A percentile compares a stretch with the other conserved stretches of the same genome.
These are phyloP conservation scores for Crotophaga sulcirostris DNA, from an alignment of 2,113 vertebrate genomes.

Conservation along the genomic window DNA sequence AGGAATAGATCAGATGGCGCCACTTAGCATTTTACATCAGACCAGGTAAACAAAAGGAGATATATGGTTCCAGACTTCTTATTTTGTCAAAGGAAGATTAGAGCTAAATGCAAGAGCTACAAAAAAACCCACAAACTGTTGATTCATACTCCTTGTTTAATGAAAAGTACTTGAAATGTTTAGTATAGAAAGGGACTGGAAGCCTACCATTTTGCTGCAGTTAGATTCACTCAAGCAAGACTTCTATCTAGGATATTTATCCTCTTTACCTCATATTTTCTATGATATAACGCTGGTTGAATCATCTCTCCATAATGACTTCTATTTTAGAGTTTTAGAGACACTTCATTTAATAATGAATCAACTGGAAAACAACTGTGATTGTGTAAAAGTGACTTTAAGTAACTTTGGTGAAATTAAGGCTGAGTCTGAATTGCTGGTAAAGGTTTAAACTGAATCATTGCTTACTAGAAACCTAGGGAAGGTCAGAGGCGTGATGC, in stretches of 20 bases:
- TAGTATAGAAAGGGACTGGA: not conserved
- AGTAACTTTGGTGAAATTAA: not conserved
- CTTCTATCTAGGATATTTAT: not conserved
- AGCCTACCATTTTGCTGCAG: not conserved
- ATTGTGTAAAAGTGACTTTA: not conserved
- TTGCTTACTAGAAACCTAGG: not conserved
- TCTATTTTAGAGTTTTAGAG: not conserved
- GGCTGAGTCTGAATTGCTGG: not conserved
- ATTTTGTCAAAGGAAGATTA: not conserved
- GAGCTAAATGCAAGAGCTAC: not conserved
- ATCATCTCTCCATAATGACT: not conserved
- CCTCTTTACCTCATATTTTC: not conserved
- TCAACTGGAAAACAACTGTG: not conserved
- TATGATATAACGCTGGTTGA: not conserved
- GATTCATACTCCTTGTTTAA: not conserved
- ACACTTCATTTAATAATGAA: not conserved
- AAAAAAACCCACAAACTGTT: not conserved
- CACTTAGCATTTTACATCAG: constrained; percentile 3
- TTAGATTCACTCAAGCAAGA: not conserved
- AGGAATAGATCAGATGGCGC: constrained; percentile 28
- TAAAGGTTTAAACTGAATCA: not conserved
- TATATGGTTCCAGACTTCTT: not conserved
- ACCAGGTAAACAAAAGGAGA: not conserved
- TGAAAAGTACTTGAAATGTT: not conserved
- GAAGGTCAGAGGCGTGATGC: not conserved